Evolutionary conservation across 2,113 vertebrate species (phyloP).

Genomic region (Tetrao urogallus): DNA sequence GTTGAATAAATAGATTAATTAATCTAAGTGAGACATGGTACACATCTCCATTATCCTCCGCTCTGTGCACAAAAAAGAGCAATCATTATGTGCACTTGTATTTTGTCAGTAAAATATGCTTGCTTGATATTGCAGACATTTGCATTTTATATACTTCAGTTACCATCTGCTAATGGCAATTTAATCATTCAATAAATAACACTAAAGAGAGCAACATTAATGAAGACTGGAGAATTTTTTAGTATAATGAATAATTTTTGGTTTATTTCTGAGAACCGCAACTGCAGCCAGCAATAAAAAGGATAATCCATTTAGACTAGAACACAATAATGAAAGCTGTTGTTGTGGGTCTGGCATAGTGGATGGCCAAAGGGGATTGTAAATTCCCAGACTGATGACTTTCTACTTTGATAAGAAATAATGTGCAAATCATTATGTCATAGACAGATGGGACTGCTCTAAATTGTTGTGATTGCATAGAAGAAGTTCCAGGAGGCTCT

Average conservation of each 20-base stretch:
- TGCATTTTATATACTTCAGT: slow-evolving; percentile 64
- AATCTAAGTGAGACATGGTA: slow-evolving; percentile 44
- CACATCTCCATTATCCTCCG: slow-evolving; percentile 18
- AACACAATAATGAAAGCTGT: slow-evolving; percentile 37
- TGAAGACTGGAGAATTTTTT: slow-evolving; percentile 66
- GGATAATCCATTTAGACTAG: slow-evolving; percentile 53
- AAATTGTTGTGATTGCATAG: background rate
- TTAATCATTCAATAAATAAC: slow-evolving; percentile 75
- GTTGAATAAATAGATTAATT: slow-evolving; percentile 65
- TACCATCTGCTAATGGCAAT: slow-evolving; percentile 66
- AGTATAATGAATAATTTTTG: slow-evolving; percentile 40
- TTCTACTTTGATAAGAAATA: slow-evolving; percentile 26
- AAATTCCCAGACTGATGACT: slow-evolving; percentile 37
- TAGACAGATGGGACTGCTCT: background rate
- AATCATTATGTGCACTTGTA: slow-evolving; percentile 53
- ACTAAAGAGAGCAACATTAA: slow-evolving; percentile 68
- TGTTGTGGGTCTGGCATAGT: slow-evolving; percentile 28
- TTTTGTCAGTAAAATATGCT: slow-evolving; percentile 58
- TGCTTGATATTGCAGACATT: slow-evolving; percentile 54
- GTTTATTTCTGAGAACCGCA: slow-evolving; percentile 54
- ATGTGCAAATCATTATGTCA: slow-evolving; percentile 4
- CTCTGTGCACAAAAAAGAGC: slow-evolving; percentile 22
- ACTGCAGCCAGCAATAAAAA: slow-evolving; percentile 57
- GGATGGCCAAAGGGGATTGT: background rate
- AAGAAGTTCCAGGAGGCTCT: background rate